A percentile compares a stretch with the other conserved stretches of the same genome.
phyloP scores from a whole-genome alignment of 1,140 invertebrate genomes.

The Heliconius himera region DNA sequence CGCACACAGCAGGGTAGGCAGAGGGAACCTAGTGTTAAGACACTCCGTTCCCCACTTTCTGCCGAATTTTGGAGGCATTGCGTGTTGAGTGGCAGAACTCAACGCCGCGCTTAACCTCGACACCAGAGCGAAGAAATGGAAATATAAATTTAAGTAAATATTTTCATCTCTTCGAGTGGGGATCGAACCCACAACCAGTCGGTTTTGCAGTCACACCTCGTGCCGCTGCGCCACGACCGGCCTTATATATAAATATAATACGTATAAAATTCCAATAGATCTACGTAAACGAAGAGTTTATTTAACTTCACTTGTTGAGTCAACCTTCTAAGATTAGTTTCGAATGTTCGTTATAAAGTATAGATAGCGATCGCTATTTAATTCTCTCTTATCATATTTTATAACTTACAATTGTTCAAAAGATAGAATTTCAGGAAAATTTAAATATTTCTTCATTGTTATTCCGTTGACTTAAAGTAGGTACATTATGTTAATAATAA shows the following conservation, averaged over 20 bases:
- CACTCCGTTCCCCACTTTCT: too few species aligned
- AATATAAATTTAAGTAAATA: too few species aligned
- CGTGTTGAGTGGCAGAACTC: too few species aligned
- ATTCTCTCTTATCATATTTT: constrained; percentile 4
- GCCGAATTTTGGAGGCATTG: too few species aligned
- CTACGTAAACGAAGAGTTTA: constrained; percentile 29
- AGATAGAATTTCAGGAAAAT: not conserved
- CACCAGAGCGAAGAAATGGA: too few species aligned
- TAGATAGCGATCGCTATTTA: constrained; percentile 16
- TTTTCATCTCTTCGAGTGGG: too few species aligned
- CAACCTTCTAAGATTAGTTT: constrained; percentile 32
- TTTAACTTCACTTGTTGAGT: constrained; percentile 26
- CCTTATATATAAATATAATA: not conserved
- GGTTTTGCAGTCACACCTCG: too few species aligned
- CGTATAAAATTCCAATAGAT: constrained; percentile 8
- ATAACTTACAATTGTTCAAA: not conserved
- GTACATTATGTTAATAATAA: not conserved
- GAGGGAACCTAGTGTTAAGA: too few species aligned
- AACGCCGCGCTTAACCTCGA: too few species aligned
- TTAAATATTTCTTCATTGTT: not conserved
- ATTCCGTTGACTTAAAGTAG: not conserved
- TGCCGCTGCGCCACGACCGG: too few species aligned
- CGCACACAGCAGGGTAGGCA: too few species aligned
- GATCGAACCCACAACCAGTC: too few species aligned
- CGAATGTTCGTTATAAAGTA: constrained; percentile 21